Percentiles rank a stretch among this genome's conserved stretches.
These are phyloP conservation scores for Octonoba sinensis DNA, from an alignment of 2,888 invertebrate genomes.

Conservation along the genomic window DNA sequence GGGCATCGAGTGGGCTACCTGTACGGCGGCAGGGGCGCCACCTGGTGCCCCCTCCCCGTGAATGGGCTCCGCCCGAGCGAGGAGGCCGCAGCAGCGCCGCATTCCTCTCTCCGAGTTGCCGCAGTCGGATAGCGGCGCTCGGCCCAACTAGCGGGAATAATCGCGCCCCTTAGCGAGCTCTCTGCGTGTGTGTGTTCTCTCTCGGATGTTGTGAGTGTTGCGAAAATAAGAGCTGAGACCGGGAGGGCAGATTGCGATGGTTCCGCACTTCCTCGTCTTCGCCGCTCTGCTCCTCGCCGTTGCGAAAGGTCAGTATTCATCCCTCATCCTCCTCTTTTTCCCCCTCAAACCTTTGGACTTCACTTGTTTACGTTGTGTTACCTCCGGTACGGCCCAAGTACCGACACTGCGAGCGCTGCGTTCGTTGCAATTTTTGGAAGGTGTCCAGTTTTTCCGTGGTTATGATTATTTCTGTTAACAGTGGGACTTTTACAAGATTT, in stretches of 20 bases:
- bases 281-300: slow-evolving; percentile 21
- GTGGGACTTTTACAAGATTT: too few species aligned
- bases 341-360: neutral
- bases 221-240: neutral
- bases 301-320: slow-evolving; percentile 14
- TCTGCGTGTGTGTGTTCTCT: neutral
- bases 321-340: neutral
- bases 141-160: neutral
- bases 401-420: too few species aligned
- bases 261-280: slow-evolving; percentile 15
- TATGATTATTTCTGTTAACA: too few species aligned
- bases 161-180: neutral
- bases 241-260: slow-evolving; percentile 17
- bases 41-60: neutral
- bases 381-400: too few species aligned
- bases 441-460: too few species aligned
- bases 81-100: slow-evolving; percentile 28
- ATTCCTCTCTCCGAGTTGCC: slow-evolving; percentile 10
- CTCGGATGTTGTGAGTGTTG: slow-evolving; percentile 22
- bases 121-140: slow-evolving; percentile 13
- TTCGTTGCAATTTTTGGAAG: too few species aligned
- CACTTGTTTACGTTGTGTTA: too few species aligned
- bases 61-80: neutral
- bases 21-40: slow-evolving; percentile 8
- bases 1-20: slow-evolving; percentile 10